phyloP scores from a whole-genome alignment of 1,140 invertebrate species.

The Leguminivora glycinivorella region DNA sequence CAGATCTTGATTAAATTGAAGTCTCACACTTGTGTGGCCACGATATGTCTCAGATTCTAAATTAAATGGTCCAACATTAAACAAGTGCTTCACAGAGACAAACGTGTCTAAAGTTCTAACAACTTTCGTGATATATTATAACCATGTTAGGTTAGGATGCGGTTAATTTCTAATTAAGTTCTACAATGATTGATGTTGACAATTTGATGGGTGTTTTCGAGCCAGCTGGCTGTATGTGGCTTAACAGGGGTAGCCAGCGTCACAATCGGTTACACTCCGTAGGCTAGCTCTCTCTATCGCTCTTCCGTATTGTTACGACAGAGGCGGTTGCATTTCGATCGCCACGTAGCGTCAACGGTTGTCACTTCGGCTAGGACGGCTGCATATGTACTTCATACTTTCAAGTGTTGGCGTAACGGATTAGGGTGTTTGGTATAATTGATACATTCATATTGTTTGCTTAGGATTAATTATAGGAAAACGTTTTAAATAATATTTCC shows the following conservation, averaged over 20 bases:
- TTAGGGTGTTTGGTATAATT: background rate
- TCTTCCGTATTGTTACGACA: no score
- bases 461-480: background rate
- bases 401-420: constrained; percentile 12
- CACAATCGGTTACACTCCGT: no score
- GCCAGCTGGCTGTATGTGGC: constrained; percentile 8
- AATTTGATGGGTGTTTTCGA: constrained; percentile 22
- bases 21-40: no score
- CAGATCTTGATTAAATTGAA: no score
- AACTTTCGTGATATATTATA: constrained; percentile 20
- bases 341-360: no score
- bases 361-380: no score
- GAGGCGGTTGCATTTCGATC: no score
- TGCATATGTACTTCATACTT: no score
- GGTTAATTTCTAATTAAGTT: constrained; percentile 28
- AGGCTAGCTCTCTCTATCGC: no score
- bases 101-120: constrained; percentile 18
- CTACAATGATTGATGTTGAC: constrained; percentile 26
- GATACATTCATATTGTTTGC: constrained; percentile 1
- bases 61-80: background rate
- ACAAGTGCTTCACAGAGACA: background rate
- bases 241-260: no score
- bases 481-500: background rate
- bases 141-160: constrained; percentile 18
- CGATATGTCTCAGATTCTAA: background rate